A percentile compares a stretch with the other conserved stretches of the same genome.
phyloP scores from a whole-genome alignment of 2,113 vertebrate genomes.

The Pseudorasbora parva region DNA sequence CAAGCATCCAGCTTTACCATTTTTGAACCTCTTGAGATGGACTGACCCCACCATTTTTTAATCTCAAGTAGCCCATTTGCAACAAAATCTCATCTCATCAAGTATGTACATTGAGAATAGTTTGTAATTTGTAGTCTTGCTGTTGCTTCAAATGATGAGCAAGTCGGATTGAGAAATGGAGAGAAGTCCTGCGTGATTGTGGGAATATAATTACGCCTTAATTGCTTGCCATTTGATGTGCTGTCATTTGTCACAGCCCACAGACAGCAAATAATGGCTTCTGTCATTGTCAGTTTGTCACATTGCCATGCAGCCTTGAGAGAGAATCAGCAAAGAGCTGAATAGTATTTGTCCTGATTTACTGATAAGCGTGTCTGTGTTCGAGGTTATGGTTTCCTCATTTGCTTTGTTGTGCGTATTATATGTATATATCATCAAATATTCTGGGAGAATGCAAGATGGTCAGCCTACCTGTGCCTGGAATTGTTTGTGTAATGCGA shows the following conservation, averaged over 20 bases:
- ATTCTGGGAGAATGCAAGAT: not conserved
- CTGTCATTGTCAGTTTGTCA: conserved; percentile 74
- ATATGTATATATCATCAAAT: conserved; percentile 23
- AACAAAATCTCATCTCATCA: not conserved
- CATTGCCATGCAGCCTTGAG: conserved; percentile 72
- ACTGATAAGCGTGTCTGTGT: conserved; percentile 71
- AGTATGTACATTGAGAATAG: conserved; percentile 13
- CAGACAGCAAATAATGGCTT: conserved; percentile 79
- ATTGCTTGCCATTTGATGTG: conserved; percentile 79
- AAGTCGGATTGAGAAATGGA: conserved; percentile 54
- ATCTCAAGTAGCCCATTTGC: not conserved
- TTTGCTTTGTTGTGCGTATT: conserved; percentile 41
- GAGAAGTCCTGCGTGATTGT: conserved; percentile 55
- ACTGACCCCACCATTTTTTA: not conserved
- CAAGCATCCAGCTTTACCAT: not conserved
- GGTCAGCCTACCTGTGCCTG: not conserved
- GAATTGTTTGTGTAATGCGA: not conserved
- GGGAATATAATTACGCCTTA: conserved; percentile 77
- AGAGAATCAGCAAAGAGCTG: conserved; percentile 74
- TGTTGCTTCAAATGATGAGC: conserved; percentile 42
- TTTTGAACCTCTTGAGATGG: not conserved
- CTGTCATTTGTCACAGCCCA: conserved; percentile 81
- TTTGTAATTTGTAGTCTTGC: conserved; percentile 52
- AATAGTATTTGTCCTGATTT: conserved; percentile 79
- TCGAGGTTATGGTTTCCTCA: conserved; percentile 35